Base-by-base conservation (phyloP, 2,888 invertebrate genomes). In the Chydorus sphaericus region DNA sequence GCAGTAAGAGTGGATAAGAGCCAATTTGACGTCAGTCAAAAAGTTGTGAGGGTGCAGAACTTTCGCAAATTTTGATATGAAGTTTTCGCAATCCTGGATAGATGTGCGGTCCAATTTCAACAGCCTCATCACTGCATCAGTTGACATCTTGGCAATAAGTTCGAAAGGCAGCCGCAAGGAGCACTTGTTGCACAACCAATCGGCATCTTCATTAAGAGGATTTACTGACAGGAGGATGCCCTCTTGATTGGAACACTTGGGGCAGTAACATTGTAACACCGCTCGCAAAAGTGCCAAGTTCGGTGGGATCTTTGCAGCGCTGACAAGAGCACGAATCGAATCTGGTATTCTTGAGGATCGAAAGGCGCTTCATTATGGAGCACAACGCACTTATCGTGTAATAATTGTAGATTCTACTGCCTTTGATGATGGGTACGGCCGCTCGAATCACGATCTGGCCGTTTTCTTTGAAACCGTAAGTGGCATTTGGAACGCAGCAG, bases 331-430 rank as follows among this genome's bases (percentile, higher is more conserved):
- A 88, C 64, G 81, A 78, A 66, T 87, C 87, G 67, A 81, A 81
- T 71, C 85, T 85, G 14, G 84, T 81, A 65, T 83, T 79, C 29
- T 76, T 71, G 44, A 88, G 73, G 68, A 86, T 83, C 60, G 83
- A 80, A 31, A 83, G 77, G 3, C 88, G 74, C 59, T 80, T 82
- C 26, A 78, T 77, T 0, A 85, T 83, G 38, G 85, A 85, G 87
- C 87, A 88, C 36, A 87, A 69, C 0, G 85, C 81, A 69, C 89
- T 87, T n/a, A n/a, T 87, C 1, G 86, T 82, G 69, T 89, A 89
- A 67, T 84, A 85, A 53, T 88, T 85, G 16, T 83, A 80, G 29
- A 89, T 68, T 69, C 85, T 83, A 0, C 79, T 70, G 0, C 83
- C 84, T 57, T 74, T 66, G 33, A 75, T 65, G 26, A 86, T 81